phyloP scores from a whole-genome alignment of 2,888 invertebrate species.

The Amphipoea lucens region DNA sequence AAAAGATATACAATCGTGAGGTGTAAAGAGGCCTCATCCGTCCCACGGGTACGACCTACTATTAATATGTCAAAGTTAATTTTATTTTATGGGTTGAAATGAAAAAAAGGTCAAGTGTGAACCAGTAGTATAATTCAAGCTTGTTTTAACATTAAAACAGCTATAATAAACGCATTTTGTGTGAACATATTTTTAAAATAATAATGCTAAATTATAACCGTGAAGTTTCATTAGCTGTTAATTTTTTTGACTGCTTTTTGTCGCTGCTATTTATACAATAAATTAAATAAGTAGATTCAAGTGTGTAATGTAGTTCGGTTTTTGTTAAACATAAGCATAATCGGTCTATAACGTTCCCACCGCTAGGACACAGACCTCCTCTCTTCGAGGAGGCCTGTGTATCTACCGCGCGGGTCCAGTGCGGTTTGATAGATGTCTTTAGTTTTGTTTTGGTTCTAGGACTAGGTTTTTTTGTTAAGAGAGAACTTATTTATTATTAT shows the following conservation, averaged over 20 bases:
- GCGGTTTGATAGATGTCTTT: no score
- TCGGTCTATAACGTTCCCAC: no score
- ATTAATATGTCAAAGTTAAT: slow-evolving; percentile 85
- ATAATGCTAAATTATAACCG: slow-evolving; percentile 45
- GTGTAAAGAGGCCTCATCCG: slow-evolving; percentile 66
- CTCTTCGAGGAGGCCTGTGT: no score
- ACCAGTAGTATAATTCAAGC: slow-evolving; percentile 57
- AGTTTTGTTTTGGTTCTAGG: no score
- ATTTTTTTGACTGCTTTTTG: slow-evolving; percentile 1
- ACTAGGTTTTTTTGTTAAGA: background rate
- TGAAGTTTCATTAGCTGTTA: slow-evolving; percentile 34
- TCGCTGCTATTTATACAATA: background rate
- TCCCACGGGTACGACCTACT: slow-evolving; percentile 69
- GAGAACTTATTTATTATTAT: background rate
- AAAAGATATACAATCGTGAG: slow-evolving; percentile 36
- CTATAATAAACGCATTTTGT: slow-evolving; percentile 57
- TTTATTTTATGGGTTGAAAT: slow-evolving; percentile 81
- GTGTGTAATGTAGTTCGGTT: background rate
- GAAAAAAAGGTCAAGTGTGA: slow-evolving; percentile 76
- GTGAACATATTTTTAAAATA: slow-evolving; percentile 46
- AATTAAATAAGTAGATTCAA: background rate
- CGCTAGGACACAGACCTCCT: no score
- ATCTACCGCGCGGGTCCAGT: no score
- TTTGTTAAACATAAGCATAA: background rate
- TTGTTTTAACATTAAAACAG: slow-evolving; percentile 53